Evolutionary conservation across 2,888 invertebrate genomes (phyloP).

Genomic region (Matsumyia berberina): DNA sequence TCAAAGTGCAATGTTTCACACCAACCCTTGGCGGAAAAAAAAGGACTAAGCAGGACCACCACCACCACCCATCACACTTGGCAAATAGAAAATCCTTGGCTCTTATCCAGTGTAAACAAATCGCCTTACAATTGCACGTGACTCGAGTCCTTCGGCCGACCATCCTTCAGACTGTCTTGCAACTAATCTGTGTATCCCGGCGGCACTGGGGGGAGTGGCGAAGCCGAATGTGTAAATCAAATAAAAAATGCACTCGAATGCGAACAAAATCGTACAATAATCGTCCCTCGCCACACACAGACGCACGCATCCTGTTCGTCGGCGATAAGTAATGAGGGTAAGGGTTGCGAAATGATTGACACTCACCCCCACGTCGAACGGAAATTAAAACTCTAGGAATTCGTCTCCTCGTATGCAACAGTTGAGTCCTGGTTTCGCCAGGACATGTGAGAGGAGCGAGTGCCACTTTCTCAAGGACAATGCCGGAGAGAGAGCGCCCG

Average conservation of each 20-base stretch:
- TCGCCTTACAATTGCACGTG: slow-evolving; percentile 76
- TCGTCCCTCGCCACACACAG: slow-evolving; percentile 63
- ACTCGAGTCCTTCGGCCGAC: slow-evolving; percentile 58
- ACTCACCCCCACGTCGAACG: slow-evolving; percentile 61
- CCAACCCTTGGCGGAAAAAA: slow-evolving; percentile 78
- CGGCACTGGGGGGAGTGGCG: slow-evolving; percentile 37
- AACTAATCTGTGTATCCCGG: slow-evolving; percentile 51
- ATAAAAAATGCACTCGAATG: slow-evolving; percentile 69
- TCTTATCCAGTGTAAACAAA: slow-evolving; percentile 76
- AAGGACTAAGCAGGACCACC: slow-evolving; percentile 4
- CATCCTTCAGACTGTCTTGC: slow-evolving; percentile 34
- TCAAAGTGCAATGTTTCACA: slow-evolving; percentile 83
- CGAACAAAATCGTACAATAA: slow-evolving; percentile 77
- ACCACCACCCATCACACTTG: slow-evolving; percentile 28
- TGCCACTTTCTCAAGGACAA: slow-evolving; percentile 54
- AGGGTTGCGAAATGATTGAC: slow-evolving; percentile 73
- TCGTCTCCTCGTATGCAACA: slow-evolving; percentile 67
- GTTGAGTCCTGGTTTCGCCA: slow-evolving; percentile 62
- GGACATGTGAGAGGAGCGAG: slow-evolving; percentile 12
- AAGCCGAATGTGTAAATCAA: slow-evolving; percentile 56
- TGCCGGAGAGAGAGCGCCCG: slow-evolving; percentile 7
- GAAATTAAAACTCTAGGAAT: slow-evolving; percentile 76
- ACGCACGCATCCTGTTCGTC: slow-evolving; percentile 63
- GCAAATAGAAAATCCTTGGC: slow-evolving; percentile 69
- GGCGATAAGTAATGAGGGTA: slow-evolving; percentile 61